Evolutionary conservation across 2,113 vertebrate genomes (phyloP).

Genomic region (Plotosus lineatus): DNA sequence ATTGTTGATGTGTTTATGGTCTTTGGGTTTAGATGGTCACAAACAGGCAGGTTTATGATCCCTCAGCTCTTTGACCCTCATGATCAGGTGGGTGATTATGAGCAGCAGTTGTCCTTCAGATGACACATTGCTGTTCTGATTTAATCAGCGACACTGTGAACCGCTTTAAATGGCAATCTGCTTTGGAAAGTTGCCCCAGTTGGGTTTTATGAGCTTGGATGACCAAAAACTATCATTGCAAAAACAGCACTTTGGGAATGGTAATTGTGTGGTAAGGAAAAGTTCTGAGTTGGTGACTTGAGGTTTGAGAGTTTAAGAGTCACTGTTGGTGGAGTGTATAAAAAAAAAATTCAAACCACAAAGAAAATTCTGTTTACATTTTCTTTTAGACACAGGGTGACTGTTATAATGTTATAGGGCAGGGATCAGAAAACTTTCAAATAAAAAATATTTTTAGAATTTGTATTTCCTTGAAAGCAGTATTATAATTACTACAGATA

Average conservation of each 20-base stretch:
- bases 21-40: constrained; percentile 64
- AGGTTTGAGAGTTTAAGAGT: not conserved
- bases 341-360: not conserved
- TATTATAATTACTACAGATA: no score
- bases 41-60: constrained; percentile 66
- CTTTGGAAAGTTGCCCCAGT: constrained; percentile 27
- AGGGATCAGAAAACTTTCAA: no score
- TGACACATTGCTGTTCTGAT: constrained; percentile 64
- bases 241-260: not conserved
- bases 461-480: no score
- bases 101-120: constrained; percentile 69
- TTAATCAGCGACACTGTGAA: constrained; percentile 49
- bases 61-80: constrained; percentile 59
- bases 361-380: constrained; percentile 10
- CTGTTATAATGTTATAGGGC: not conserved
- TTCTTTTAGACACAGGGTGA: not conserved
- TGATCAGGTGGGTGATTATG: constrained; percentile 63
- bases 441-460: no score
- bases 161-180: constrained; percentile 35
- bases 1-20: constrained; percentile 66
- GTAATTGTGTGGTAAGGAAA: not conserved
- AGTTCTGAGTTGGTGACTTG: constrained; percentile 9
- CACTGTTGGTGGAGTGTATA: not conserved
- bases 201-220: constrained; percentile 38
- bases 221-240: constrained; percentile 19